These are phyloP conservation scores for Chirona hameri DNA, from an alignment of 2,888 invertebrate species.

Conservation along the genomic window DNA sequence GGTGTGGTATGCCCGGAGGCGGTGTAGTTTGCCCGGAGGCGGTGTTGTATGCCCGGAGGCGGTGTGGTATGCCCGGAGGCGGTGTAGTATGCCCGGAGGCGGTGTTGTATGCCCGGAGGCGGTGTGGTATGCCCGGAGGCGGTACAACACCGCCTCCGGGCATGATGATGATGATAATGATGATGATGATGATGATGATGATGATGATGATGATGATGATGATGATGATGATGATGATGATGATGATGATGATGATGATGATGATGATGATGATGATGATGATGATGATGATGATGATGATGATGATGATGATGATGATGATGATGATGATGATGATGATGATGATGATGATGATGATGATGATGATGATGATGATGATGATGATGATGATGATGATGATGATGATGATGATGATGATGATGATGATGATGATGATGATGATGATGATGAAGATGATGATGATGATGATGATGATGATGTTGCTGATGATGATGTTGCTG, in stretches of 20 bases:
- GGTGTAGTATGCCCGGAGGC: no score
- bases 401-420: background rate
- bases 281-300: conserved; percentile 3
- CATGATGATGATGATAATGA: no score
- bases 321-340: conserved; percentile 23
- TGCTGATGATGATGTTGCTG: no score
- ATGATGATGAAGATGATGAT: background rate
- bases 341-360: background rate
- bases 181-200: background rate
- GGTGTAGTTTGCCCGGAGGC: no score
- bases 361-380: background rate
- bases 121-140: no score
- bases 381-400: background rate
- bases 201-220: conserved; percentile 25
- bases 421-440: background rate
- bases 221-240: conserved; percentile 8
- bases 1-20: no score
- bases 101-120: no score
- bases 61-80: no score
- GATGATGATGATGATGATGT: no score
- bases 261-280: conserved; percentile 6
- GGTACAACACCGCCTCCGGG: no score
- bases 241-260: background rate
- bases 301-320: conserved; percentile 1
- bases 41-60: no score